Evolutionary conservation across 2,888 invertebrate genomes (phyloP).

Genomic region (Microplitis deprimator): DNA sequence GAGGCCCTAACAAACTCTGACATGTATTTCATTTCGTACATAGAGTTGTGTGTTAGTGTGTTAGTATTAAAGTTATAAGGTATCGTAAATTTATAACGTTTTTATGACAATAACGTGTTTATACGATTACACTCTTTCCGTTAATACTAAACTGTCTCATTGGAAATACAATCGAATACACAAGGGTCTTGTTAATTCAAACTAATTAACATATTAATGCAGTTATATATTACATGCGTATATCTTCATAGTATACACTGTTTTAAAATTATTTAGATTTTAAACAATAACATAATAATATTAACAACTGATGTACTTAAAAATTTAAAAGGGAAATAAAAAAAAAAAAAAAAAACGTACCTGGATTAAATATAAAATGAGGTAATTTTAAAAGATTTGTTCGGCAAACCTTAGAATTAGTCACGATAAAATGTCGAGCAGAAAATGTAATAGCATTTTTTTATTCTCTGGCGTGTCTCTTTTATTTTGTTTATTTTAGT

Average conservation of each 20-base stretch:
- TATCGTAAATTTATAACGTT: conserved; percentile 44
- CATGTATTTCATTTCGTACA: conserved; percentile 14
- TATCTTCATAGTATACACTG: too few species aligned
- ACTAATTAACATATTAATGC: conserved; percentile 15
- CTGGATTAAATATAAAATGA: not conserved
- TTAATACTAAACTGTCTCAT: not conserved
- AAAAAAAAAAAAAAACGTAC: not conserved
- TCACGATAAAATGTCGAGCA: conserved; percentile 2
- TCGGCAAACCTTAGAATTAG: conserved; percentile 15
- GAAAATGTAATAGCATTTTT: conserved; percentile 2
- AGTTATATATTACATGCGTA: too few species aligned
- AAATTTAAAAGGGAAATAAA: too few species aligned
- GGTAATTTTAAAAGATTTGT: conserved; percentile 22
- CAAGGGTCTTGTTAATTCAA: not conserved
- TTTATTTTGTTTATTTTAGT: not conserved
- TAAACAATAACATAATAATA: too few species aligned
- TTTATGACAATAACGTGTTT: conserved; percentile 20
- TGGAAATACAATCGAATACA: not conserved
- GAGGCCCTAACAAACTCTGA: conserved; percentile 39
- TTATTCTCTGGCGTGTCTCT: not conserved
- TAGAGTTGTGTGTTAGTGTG: not conserved
- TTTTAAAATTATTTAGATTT: too few species aligned
- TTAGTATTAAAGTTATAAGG: conserved; percentile 32
- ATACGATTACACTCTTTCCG: not conserved
- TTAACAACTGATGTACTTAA: too few species aligned